Evolutionary conservation across 37 sponge, comb jelly and placozoan species (phyloP), one percentile per base, ranked within the genome.

Genomic region (Cliona cf. orientalis): DNA sequence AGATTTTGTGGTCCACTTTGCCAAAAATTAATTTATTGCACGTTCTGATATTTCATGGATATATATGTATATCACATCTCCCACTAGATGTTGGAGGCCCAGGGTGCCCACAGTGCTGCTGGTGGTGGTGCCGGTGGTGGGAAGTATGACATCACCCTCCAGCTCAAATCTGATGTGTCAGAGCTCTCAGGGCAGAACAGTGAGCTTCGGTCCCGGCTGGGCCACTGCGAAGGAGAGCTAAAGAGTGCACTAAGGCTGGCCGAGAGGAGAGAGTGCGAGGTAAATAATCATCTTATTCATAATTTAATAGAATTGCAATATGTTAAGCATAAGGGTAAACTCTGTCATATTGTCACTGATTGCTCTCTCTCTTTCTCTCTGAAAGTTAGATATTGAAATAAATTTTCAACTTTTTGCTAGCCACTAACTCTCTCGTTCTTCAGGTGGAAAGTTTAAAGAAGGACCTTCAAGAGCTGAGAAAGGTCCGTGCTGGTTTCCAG

Each of bases 211-310:
- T 42, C 40, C 19, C 77, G 61, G 44, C 62, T 76, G 12, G 56
- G 40, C 14, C 40, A 57, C 19, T 60, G 19, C 22, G 63, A 76
- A 42, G 28, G 2, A 26, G 77, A 76, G 62, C 19, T n/a, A 21
- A 76, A 14, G 37, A 26, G 28, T 40, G 28, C 62, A 25, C 77
- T 76, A 41, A 58, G 42, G 42, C 56, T 38, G 38, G 29, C 61
- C 26, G 77, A 76, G 64, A 76, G 63, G 39, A 76, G 40, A 38
- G 62, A 76, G 41, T 76, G 62, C 29, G 42, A 76, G 38, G 64
- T 63, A 33, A n/a, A 33, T 4, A 19, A 29, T 63, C n/a, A n/a
- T n/a, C n/a, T n/a, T n/a, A n/a, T n/a, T n/a, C n/a, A n/a, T n/a
- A n/a, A n/a, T n/a, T n/a, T n/a, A n/a, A n/a, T n/a, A n/a, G n/a